phyloP scores from a whole-genome alignment of 2,113 vertebrate species.

The Hypocryptadius cinnamomeus region DNA sequence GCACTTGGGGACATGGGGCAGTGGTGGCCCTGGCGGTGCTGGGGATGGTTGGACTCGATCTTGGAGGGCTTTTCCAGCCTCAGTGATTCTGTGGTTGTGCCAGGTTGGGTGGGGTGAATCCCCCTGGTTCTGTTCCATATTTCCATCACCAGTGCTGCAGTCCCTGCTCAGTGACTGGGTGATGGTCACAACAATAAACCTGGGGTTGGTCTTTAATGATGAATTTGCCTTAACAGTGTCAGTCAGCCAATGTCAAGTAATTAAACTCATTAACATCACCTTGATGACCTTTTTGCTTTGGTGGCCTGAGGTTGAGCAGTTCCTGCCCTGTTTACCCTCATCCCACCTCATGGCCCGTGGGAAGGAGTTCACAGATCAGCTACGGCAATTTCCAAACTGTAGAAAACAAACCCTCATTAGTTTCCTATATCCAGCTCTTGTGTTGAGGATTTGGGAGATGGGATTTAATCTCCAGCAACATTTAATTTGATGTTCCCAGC shows the following conservation, averaged over 20 bases:
- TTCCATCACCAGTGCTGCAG: not conserved
- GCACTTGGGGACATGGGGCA: not conserved
- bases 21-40: not conserved
- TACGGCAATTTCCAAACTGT: not conserved
- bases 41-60: not conserved
- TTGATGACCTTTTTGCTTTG: not conserved
- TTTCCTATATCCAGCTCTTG: not conserved
- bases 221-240: not conserved
- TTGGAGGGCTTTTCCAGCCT: not conserved
- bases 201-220: not conserved
- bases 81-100: not conserved
- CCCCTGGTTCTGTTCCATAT: not conserved
- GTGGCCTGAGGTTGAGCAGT: not conserved
- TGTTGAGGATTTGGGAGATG: not conserved
- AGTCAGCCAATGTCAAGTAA: not conserved
- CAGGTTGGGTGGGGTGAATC: not conserved
- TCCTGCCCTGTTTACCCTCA: not conserved
- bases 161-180: not conserved
- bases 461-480: not conserved
- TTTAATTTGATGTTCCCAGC: not conserved
- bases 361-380: not conserved
- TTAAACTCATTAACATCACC: not conserved
- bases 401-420: slow-evolving; percentile 4
- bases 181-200: not conserved
- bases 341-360: not conserved